Evolutionary conservation across 2,113 vertebrate species (phyloP).

Genomic region (Neolamprologus variostigma): DNA sequence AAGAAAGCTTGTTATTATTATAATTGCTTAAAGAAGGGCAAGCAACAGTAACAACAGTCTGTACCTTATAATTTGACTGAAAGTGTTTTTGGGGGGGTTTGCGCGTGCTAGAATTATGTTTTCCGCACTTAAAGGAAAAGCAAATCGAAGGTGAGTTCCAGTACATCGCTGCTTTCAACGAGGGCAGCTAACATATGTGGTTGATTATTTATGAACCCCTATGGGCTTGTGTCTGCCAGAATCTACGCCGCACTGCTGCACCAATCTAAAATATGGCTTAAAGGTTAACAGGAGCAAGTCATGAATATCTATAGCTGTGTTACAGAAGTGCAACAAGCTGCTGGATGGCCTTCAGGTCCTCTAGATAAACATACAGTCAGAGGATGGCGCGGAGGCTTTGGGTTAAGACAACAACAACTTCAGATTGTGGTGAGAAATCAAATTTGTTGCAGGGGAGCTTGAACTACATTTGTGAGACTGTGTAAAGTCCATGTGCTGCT

Average conservation of each 20-base stretch:
- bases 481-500: neutral
- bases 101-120: neutral
- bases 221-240: constrained; percentile 33
- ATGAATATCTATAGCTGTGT: constrained; percentile 2
- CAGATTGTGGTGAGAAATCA: neutral
- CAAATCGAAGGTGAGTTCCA: neutral
- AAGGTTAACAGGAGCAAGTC: constrained; percentile 46
- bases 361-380: neutral
- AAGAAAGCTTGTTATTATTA: neutral
- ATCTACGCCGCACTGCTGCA: neutral
- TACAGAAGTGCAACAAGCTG: neutral
- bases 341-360: neutral
- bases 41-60: neutral
- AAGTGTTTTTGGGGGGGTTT: neutral
- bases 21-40: neutral
- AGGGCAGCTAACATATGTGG: constrained; percentile 27
- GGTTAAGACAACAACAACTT: neutral
- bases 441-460: neutral
- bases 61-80: neutral
- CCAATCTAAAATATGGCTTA: constrained; percentile 30
- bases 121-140: neutral
- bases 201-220: constrained; percentile 42
- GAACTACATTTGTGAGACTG: neutral
- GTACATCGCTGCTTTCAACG: neutral
- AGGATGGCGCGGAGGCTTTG: neutral